Conservation (phyloP, 2,888 invertebrate genomes). For the Toxonevra muliebris region DNA sequence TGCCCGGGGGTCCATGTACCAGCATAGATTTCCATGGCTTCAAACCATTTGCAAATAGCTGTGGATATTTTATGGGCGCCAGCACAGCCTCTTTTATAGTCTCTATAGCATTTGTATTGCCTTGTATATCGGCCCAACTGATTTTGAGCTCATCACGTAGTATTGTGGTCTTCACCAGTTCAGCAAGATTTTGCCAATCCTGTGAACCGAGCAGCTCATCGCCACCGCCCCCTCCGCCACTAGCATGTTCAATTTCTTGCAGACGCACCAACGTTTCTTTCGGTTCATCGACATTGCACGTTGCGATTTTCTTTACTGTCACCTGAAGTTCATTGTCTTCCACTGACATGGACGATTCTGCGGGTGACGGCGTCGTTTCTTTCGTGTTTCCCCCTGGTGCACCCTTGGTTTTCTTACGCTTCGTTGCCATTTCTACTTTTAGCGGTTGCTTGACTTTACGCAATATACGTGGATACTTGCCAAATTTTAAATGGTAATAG, state of each 20-base stretch:
- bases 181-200: constrained; percentile 59
- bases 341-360: constrained; percentile 5
- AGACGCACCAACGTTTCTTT: constrained; percentile 30
- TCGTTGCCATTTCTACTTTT: constrained; percentile 47
- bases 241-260: constrained; percentile 53
- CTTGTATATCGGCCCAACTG: constrained; percentile 84
- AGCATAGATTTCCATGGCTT: constrained; percentile 87
- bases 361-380: constrained; percentile 32
- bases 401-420: constrained; percentile 34
- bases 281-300: constrained; percentile 24
- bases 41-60: constrained; percentile 73
- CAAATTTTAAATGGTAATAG: constrained; percentile 85
- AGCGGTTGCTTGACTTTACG: constrained; percentile 62
- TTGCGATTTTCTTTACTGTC: constrained; percentile 50
- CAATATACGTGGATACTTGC: constrained; percentile 84
- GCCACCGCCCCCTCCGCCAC: constrained; percentile 38
- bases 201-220: constrained; percentile 48
- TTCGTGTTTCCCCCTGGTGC: constrained; percentile 31
- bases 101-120: constrained; percentile 77
- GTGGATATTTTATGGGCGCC: constrained; percentile 79
- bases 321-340: constrained; percentile 46
- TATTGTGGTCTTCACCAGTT: constrained; percentile 65
- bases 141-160: constrained; percentile 70
- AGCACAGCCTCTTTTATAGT: constrained; percentile 87
- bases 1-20: constrained; percentile 71